Evolutionary conservation across 2,113 vertebrate species (phyloP), one percentile per base, ranked within the genome.

Genomic region (Platichthys stellatus): DNA sequence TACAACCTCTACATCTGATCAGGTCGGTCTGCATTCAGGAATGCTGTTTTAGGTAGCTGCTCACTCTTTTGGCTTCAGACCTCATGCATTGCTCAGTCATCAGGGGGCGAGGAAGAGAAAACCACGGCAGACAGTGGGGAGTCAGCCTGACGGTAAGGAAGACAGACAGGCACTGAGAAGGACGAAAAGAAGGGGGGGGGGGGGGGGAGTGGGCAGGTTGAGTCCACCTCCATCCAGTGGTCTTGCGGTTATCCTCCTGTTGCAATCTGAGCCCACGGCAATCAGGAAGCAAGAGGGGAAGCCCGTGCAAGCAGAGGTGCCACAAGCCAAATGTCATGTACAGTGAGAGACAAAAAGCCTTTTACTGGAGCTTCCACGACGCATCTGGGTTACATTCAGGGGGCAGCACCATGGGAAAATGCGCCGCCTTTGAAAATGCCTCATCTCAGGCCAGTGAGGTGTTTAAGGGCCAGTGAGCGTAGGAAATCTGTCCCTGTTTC

Each of bases 81-180:
- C 62, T 81, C 56, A 66, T 43, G 60, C 74, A 45, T 90, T 84
- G 83, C 64, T 86, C 77, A 65, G 10, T 63, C 45, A 45, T 54
- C 56, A 49, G 81, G 74, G 35, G 70, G 65, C 65, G 72, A 74
- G 77, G 70, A 74, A 59, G 57, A 35, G 56, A 69, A 85, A 89
- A 87, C 85, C 75, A 76, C 74, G 4, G 82, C 86, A 86, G 87
- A 89, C 86, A 84, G 78, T 72, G 75, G 60, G 80, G 85, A 90
- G 86, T 89, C 76, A 17, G 69, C 18, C 80, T 88, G 84, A 90
- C 74, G 49, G 76, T 81, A 40, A 84, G 74, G 71, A 20, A 86
- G 83, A 77, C 51, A 31, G 83, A 67, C 72, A 45, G 59, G 56
- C 63, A 60, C 10, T 23, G 28, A 58, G 35, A 56, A 53, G 67